phyloP scores from a whole-genome alignment of 2,888 invertebrate species.

The Arrhopalites spinosus region DNA sequence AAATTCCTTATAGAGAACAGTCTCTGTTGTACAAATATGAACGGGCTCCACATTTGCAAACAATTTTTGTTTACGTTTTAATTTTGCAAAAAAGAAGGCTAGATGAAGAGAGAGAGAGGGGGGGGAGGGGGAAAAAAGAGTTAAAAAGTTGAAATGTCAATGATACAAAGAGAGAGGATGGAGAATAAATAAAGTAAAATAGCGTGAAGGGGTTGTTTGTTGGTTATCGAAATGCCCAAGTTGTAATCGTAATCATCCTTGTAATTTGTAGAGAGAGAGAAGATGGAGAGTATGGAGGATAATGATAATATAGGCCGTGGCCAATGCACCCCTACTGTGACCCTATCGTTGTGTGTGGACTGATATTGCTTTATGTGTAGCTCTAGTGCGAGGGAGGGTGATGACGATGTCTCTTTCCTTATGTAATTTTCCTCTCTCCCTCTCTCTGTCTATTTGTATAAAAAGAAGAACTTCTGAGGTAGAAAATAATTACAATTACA shows the following conservation, averaged over 20 bases:
- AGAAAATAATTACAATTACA: not conserved
- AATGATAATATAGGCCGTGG: slow-evolving; percentile 14
- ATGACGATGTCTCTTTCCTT: not conserved
- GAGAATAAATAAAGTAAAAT: no score
- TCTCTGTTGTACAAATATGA: no score
- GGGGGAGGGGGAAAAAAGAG: not conserved
- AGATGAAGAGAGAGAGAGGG: not conserved
- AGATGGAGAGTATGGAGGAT: not conserved
- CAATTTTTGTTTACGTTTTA: not conserved
- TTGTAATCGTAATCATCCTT: not conserved
- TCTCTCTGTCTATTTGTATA: no score
- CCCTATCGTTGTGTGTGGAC: not conserved
- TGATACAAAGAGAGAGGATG: not conserved
- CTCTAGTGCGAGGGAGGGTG: not conserved
- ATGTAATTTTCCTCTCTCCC: not conserved
- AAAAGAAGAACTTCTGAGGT: no score
- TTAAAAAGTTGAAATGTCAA: not conserved
- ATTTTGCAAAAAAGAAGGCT: not conserved
- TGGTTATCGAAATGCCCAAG: not conserved
- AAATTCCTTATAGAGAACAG: no score
- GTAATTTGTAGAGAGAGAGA: not conserved
- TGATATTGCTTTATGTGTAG: no score
- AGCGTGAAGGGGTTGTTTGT: not conserved
- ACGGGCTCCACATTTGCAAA: no score
- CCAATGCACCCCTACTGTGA: slow-evolving; percentile 9